Conservation (phyloP, 2,888 invertebrate species). For the Autographa gamma region DNA sequence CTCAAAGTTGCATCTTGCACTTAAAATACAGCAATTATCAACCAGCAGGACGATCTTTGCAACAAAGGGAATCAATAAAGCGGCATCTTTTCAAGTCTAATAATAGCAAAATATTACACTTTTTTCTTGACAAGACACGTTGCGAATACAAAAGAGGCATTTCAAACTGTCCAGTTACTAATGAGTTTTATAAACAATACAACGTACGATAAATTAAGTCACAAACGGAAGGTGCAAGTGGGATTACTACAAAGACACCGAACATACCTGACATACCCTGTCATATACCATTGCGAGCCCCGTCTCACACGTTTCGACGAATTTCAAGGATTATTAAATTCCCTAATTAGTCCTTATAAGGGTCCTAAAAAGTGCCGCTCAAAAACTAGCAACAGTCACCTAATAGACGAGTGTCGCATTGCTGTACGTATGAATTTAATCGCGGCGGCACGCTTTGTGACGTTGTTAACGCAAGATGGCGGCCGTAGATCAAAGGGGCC, state of each 20-base stretch:
- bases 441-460: constrained; percentile 81
- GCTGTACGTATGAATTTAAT: constrained; percentile 86
- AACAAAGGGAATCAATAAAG: constrained; percentile 16
- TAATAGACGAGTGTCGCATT: constrained; percentile 85
- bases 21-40: constrained; percentile 14
- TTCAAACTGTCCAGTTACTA: constrained; percentile 32
- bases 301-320: constrained; percentile 49
- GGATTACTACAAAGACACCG: constrained; percentile 43
- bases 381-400: constrained; percentile 73
- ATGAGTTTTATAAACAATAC: constrained; percentile 40
- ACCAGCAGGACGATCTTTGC: not conserved
- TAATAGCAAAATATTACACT: constrained; percentile 33
- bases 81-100: constrained; percentile 27
- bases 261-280: constrained; percentile 36
- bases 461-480: constrained; percentile 71
- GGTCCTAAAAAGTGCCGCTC: constrained; percentile 51
- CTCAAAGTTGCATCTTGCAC: constrained; percentile 2
- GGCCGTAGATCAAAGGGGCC: constrained; percentile 78
- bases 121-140: constrained; percentile 25
- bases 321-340: constrained; percentile 54
- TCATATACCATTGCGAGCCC: constrained; percentile 35
- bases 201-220: constrained; percentile 42
- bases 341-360: constrained; percentile 57
- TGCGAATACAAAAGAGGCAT: constrained; percentile 27
- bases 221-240: constrained; percentile 48